phyloP scores from a whole-genome alignment of 2,113 vertebrate species.

The Nesoenas mayeri region DNA sequence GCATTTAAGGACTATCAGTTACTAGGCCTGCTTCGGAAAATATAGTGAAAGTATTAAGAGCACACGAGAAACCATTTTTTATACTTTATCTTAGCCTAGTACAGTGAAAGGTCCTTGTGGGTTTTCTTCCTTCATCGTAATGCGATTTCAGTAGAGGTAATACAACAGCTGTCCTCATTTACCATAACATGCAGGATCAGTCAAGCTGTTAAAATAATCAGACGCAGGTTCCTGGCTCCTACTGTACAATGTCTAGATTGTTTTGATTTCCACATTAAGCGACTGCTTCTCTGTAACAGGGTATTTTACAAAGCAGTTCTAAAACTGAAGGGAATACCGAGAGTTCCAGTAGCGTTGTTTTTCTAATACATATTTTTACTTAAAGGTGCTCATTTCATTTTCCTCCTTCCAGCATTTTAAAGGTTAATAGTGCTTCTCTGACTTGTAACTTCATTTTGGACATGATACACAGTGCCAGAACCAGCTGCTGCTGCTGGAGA shows the following conservation, averaged over 20 bases:
- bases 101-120: constrained; percentile 26
- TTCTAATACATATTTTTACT: neutral
- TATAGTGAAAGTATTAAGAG: constrained; percentile 19
- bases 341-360: neutral
- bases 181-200: constrained; percentile 18
- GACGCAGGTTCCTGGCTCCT: constrained; percentile 39
- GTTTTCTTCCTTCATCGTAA: constrained; percentile 7
- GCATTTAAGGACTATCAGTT: neutral
- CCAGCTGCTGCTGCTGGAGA: constrained; percentile 81
- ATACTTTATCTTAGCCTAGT: neutral
- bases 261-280: neutral
- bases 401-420: constrained; percentile 71
- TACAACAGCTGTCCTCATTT: constrained; percentile 54
- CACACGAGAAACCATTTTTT: constrained; percentile 18
- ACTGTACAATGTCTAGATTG: constrained; percentile 30
- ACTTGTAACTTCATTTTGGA: constrained; percentile 66
- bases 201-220: constrained; percentile 45
- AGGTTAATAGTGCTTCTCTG: constrained; percentile 74
- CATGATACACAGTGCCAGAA: constrained; percentile 70
- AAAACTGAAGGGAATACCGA: neutral
- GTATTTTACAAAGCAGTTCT: neutral
- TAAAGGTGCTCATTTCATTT: constrained; percentile 34
- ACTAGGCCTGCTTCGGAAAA: constrained; percentile 38
- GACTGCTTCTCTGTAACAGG: neutral
- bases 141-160: constrained; percentile 44